Percentiles rank a stretch among this genome's conserved stretches.
Conservation (phyloP, 2,797 vertebrate genomes). For the Megaceryle alcyon region DNA sequence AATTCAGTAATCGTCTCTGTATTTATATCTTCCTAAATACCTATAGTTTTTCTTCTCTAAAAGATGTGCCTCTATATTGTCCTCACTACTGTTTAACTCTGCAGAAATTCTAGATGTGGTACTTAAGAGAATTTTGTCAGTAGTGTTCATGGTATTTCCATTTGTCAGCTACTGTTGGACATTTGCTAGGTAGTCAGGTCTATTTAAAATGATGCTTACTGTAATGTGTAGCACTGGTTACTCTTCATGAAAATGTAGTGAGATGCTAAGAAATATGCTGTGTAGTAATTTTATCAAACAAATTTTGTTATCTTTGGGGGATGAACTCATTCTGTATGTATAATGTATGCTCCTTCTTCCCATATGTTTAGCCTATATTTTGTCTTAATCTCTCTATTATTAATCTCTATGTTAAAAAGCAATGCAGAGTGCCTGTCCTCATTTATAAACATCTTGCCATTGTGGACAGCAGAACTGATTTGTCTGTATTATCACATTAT, state of each 20-base stretch:
- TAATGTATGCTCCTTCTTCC: not conserved
- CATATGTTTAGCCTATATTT: not conserved
- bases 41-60: not conserved
- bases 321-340: not conserved
- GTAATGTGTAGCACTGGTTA: not conserved
- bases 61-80: not conserved
- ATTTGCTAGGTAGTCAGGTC: not conserved
- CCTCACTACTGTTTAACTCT: not conserved
- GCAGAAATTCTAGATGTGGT: not conserved
- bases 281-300: not conserved
- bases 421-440: not conserved
- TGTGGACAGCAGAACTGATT: not conserved
- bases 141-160: not conserved
- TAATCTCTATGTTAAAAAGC: not conserved
- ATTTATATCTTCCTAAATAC: not conserved
- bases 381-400: not conserved
- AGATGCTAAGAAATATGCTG: not conserved
- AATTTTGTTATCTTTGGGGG: not conserved
- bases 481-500: not conserved
- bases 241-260: not conserved
- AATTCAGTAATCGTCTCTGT: not conserved
- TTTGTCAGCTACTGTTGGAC: not conserved
- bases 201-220: not conserved
- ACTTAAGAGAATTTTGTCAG: not conserved
- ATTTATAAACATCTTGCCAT: not conserved